phyloP scores from a whole-genome alignment of 2,888 invertebrate species.

The Amorpha juglandis region DNA sequence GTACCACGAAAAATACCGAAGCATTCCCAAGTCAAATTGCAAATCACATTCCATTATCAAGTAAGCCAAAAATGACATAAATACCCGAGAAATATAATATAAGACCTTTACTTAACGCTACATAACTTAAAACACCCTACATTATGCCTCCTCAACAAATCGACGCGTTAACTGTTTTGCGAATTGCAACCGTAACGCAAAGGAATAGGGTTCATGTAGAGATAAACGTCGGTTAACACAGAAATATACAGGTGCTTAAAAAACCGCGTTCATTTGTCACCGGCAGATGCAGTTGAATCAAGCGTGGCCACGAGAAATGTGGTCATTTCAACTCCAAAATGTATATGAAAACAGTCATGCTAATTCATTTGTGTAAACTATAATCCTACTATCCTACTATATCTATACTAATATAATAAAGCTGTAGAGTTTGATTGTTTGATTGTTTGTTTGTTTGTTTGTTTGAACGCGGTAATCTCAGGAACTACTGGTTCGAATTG shows the following conservation, averaged over 20 bases:
- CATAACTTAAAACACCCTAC: slow-evolving; percentile 71
- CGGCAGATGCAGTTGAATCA: slow-evolving; percentile 79
- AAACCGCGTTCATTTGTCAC: slow-evolving; percentile 82
- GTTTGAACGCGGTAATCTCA: no score
- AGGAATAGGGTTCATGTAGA: slow-evolving; percentile 39
- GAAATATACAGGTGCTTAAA: slow-evolving; percentile 75
- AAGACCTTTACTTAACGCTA: slow-evolving; percentile 62
- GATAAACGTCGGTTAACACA: slow-evolving; percentile 46
- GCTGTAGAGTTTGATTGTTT: no score
- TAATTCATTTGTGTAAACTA: no score
- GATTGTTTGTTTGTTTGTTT: no score
- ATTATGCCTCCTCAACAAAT: slow-evolving; percentile 57
- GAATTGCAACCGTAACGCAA: slow-evolving; percentile 42
- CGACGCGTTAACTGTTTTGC: slow-evolving; percentile 21
- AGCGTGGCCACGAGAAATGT: slow-evolving; percentile 49
- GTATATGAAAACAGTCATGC: no score
- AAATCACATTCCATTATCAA: slow-evolving; percentile 38
- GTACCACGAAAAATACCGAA: background rate
- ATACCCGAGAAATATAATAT: slow-evolving; percentile 56
- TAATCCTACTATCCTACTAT: no score
- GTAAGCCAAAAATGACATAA: slow-evolving; percentile 42
- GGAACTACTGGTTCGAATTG: no score
- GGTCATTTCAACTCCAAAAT: no score
- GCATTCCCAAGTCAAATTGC: background rate
- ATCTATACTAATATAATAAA: no score